These are phyloP conservation scores for Okapia johnstoni DNA, from an alignment of 2,113 vertebrate species.

Conservation along the genomic window DNA sequence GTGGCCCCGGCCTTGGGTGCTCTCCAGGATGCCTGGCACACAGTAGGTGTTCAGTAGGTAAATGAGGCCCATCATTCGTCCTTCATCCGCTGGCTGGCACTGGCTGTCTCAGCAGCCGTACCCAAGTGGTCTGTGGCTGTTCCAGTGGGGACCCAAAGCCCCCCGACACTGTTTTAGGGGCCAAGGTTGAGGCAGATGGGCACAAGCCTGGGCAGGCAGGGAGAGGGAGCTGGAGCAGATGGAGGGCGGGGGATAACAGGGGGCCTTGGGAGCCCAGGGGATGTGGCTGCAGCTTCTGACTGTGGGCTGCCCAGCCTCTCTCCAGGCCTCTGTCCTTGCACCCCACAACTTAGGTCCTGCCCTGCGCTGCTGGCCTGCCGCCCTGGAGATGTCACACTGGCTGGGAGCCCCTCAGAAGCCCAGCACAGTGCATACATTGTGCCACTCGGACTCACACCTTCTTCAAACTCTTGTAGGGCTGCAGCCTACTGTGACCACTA, in stretches of 20 bases:
- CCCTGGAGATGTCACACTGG: neutral
- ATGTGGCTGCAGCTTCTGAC: neutral
- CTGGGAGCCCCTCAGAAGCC: neutral
- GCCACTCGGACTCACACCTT: neutral
- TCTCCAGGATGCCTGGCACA: neutral
- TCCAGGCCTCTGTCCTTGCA: neutral
- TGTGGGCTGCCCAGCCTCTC: neutral
- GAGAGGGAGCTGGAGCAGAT: neutral
- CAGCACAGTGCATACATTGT: fast-evolving
- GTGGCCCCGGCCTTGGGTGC: too few species aligned
- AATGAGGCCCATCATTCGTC: neutral
- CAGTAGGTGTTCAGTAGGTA: neutral
- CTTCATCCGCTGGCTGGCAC: neutral
- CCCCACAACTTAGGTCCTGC: neutral
- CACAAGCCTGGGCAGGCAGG: neutral
- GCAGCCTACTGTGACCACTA: conserved; percentile 64
- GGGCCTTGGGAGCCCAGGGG: neutral
- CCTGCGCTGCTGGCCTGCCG: neutral
- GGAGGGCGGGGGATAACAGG: neutral
- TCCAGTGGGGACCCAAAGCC: neutral
- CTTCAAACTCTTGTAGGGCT: neutral
- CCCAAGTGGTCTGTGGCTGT: neutral
- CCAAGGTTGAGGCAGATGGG: neutral
- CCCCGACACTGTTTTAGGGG: neutral
- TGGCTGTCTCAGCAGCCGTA: neutral